phyloP scores from a whole-genome alignment of 2,113 vertebrate species.

The Myiagra hebetior region DNA sequence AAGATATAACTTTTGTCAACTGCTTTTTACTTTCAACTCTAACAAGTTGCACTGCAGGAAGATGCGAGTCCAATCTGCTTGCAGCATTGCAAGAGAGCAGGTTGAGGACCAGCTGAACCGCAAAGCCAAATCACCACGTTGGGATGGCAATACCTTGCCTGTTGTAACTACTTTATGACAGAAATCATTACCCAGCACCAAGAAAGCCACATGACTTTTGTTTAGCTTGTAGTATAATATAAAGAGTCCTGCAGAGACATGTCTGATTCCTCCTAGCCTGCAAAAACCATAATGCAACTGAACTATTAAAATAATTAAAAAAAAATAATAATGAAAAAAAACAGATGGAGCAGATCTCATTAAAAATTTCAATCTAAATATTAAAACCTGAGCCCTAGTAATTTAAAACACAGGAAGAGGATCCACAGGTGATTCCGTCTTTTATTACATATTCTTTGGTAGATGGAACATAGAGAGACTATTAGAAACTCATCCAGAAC shows the following conservation, averaged over 20 bases:
- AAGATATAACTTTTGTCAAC: not conserved
- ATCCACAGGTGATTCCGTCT: not conserved
- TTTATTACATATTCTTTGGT: not conserved
- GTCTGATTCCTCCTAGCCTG: not conserved
- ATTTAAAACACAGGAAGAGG: not conserved
- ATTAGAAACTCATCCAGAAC: not conserved
- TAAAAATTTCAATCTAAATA: not conserved
- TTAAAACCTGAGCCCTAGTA: not conserved
- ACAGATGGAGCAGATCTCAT: not conserved
- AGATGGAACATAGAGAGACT: not conserved
- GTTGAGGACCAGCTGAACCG: not conserved
- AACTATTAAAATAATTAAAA: not conserved
- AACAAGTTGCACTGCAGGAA: not conserved
- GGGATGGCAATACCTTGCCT: not conserved
- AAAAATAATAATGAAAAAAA: not conserved
- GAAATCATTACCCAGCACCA: not conserved
- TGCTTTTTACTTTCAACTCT: not conserved
- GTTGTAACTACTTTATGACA: not conserved
- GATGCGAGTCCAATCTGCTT: rapidly evolving
- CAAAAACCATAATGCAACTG: not conserved
- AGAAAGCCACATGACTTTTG: not conserved
- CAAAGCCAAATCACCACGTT: not conserved
- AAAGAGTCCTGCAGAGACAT: not conserved
- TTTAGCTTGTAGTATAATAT: not conserved
- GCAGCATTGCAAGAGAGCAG: not conserved